Evolutionary conservation across 30 jellyfish, hydroid and myxozoan genomes (phyloP), one percentile per base, ranked within the genome.

Genomic region (Mastigias papua): DNA sequence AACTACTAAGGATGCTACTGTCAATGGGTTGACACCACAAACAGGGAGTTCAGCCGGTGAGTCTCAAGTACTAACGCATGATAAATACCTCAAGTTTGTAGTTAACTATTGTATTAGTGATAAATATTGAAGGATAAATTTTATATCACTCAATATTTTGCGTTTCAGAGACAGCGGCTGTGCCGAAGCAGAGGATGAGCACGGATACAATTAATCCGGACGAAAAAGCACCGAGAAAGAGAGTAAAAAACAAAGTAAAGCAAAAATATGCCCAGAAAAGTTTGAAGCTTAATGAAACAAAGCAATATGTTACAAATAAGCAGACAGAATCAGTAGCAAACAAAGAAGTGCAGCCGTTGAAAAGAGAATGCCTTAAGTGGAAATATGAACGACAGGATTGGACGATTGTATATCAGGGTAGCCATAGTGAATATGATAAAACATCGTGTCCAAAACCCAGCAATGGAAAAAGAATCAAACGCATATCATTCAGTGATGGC

Each of bases 401-500:
- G 94, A 85, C 88, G 3, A 29, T 85, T 4, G 32, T 21, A 0
- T 85, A 85, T 33, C 25, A 72, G 32, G 94, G 70, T 25, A 34
- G 64, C 35, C 46, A 19, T 20, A 69, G 22, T 2, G 51, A 57
- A 30, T 62, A 73, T 33, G 29, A 72, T 19, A 31, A 2, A 3
- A 58, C 48, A 13, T 9, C 22, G 2, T 88, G 97, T 28, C 50
- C 76, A 13, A 88, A 31, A 34, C 97, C 97, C 10, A 0, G 15
- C 21, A 50, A 54, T 2, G 65, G 70, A 6, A 42, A 72, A 28
- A 29, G 46, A 19, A 72, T 93, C 6, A 93, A 93, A 58, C 90
- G 91, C 21, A 65, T 93, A 11, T 23, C 83, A 21, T 73, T 68
- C 78, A 33, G 46, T 8, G 92, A 88, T 71, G 91, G 91, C 17